Percentiles rank a stretch among this genome's conserved stretches.
Evolutionary conservation across 2,797 vertebrate species (phyloP).

Genomic region (Tiaroga cobitis): DNA sequence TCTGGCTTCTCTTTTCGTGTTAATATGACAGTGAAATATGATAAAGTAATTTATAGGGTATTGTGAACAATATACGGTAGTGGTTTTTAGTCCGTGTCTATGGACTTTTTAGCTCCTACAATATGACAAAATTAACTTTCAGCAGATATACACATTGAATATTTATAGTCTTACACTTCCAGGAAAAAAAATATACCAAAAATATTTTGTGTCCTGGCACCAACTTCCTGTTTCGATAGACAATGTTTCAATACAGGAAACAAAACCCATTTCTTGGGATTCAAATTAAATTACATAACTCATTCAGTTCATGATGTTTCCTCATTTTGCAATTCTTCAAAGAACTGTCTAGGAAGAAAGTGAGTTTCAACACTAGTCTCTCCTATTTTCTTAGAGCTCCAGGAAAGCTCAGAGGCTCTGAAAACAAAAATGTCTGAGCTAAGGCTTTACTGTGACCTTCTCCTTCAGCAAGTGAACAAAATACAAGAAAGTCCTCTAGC

Average conservation of each 20-base stretch:
- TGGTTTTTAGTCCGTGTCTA: not conserved
- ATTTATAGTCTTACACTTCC: not conserved
- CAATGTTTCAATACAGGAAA: not conserved
- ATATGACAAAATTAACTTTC: not conserved
- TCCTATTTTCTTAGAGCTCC: slow-evolving; percentile 82
- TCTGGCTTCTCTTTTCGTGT: not conserved
- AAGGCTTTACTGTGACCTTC: slow-evolving; percentile 96
- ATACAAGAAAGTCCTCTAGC: slow-evolving; percentile 84
- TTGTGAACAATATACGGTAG: not conserved
- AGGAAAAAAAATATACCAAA: not conserved
- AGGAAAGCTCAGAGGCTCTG: slow-evolving; percentile 93
- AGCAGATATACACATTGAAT: not conserved
- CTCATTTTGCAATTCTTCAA: slow-evolving; percentile 15
- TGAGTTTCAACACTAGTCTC: slow-evolving; percentile 1
- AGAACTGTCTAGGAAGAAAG: not conserved
- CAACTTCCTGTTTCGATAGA: not conserved
- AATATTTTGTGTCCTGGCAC: not conserved
- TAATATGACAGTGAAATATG: not conserved
- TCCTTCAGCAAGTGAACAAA: slow-evolving; percentile 96
- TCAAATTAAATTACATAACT: not conserved
- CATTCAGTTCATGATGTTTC: not conserved
- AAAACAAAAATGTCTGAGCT: slow-evolving; percentile 99
- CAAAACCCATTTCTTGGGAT: not conserved
- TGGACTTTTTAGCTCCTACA: not conserved
- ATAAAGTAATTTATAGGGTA: not conserved